phyloP scores from a whole-genome alignment of 2,113 vertebrate genomes.

The Toxotes chatareus region DNA sequence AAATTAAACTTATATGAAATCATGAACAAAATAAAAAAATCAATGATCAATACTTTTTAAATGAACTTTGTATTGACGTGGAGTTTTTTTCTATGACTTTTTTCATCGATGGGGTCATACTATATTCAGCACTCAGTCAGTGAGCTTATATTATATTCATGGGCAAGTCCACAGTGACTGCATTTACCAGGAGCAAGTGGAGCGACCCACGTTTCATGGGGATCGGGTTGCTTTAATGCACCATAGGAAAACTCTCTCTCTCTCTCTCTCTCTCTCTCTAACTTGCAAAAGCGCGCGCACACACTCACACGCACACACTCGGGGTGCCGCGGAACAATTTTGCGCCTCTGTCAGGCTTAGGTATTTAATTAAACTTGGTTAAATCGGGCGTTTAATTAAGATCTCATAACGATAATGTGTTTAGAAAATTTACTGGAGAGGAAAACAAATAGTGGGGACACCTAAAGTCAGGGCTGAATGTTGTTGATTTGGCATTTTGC shows the following conservation, averaged over 20 bases:
- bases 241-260: slow-evolving; percentile 24
- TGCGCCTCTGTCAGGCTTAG: not conserved
- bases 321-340: not conserved
- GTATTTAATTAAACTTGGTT: slow-evolving; percentile 26
- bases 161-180: slow-evolving; percentile 55
- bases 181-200: slow-evolving; percentile 46
- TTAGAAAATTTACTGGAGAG: not conserved
- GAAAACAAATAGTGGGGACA: not conserved
- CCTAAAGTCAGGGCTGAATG: not conserved
- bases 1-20: not conserved
- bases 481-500: not conserved
- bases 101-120: not conserved
- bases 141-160: slow-evolving; percentile 60
- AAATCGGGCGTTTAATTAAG: slow-evolving; percentile 16
- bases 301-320: slow-evolving; percentile 10
- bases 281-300: slow-evolving; percentile 46
- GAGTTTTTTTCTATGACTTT: not conserved
- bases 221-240: slow-evolving; percentile 40
- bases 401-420: not conserved
- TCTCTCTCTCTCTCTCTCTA: slow-evolving; percentile 29
- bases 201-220: slow-evolving; percentile 27
- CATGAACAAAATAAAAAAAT: not conserved
- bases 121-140: slow-evolving; percentile 16
- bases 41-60: not conserved
- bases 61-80: not conserved